Percentiles rank a stretch among this genome's conserved stretches.
These are phyloP conservation scores for Poeciliopsis prolifica DNA, from an alignment of 2,113 vertebrate species.

Conservation along the genomic window DNA sequence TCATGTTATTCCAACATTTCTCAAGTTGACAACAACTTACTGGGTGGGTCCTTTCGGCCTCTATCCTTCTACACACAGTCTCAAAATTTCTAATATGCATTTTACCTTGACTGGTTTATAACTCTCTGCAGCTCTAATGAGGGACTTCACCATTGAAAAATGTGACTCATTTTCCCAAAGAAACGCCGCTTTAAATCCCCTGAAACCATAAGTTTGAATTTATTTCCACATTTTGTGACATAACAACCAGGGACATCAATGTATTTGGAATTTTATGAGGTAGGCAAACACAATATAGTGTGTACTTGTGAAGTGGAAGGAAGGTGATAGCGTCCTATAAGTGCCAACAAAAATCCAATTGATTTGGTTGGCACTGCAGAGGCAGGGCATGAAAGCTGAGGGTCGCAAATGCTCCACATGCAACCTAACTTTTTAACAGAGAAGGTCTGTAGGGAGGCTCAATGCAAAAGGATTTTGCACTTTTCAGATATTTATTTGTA, in stretches of 20 bases:
- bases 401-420: background rate
- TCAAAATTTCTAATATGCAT: background rate
- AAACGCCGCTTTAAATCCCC: too few species aligned
- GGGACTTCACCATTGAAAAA: background rate
- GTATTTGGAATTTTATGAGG: too few species aligned
- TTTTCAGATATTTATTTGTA: too few species aligned
- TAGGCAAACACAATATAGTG: too few species aligned
- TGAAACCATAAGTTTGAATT: too few species aligned
- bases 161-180: background rate
- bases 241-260: too few species aligned
- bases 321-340: too few species aligned
- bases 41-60: background rate
- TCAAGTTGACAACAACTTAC: background rate
- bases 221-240: too few species aligned
- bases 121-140: background rate
- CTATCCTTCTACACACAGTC: too few species aligned
- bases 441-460: background rate
- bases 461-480: too few species aligned
- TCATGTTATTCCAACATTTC: background rate
- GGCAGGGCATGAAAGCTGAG: background rate
- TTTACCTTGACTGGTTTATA: background rate
- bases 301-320: too few species aligned
- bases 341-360: background rate
- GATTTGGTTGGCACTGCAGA: background rate
- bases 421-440: background rate